Evolutionary conservation across 2,113 vertebrate species (phyloP), one percentile per base, ranked within the genome.

Genomic region (Macquaria ambigua): DNA sequence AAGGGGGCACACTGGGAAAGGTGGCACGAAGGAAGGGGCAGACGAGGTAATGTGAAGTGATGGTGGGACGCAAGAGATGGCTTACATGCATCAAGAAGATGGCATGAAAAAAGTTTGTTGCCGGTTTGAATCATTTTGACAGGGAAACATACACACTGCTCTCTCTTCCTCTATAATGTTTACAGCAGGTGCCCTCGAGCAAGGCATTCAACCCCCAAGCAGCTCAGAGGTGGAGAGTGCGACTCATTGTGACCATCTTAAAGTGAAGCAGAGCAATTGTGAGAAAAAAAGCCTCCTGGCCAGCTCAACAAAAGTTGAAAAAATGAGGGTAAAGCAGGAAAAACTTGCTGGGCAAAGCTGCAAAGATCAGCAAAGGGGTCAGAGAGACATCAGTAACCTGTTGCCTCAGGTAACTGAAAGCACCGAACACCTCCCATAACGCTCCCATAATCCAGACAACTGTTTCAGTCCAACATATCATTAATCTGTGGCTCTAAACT

Each of bases 401-500:
- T 64, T 37, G 50, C 31, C 10, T 37, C 43, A 15, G 10, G 21
- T 37, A n/a, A 25, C 25, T 9, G n/a, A 18, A 59, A 56, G 23
- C 10, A 37, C 14, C 2, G 0, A 43, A 74, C 10, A 2, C 62
- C 63, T 82, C 28, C 28, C 28, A 31, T 31, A 85, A 55, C 9
- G 5, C 73, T 58, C 23, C 74, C 79, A 34, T 93, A 94, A 95
- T 93, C 92, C 93, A 70, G 75, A 90, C 82, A 43, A 79, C 55
- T 43, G 89, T 90, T 92, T 91, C 8, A 79, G 72, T 90, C 64
- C 74, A 85, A 78, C 83, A 93, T 90, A 88, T 88, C 82, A 92
- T 91, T 93, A 95, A 95, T 93, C 94, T 91, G 82, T 23, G 39
- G 82, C 86, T 89, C 90, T 86, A 85, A 89, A 93, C 82, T 89